Evolutionary conservation across 2,113 vertebrate species (phyloP).

Genomic region (Corythornis cristatus): DNA sequence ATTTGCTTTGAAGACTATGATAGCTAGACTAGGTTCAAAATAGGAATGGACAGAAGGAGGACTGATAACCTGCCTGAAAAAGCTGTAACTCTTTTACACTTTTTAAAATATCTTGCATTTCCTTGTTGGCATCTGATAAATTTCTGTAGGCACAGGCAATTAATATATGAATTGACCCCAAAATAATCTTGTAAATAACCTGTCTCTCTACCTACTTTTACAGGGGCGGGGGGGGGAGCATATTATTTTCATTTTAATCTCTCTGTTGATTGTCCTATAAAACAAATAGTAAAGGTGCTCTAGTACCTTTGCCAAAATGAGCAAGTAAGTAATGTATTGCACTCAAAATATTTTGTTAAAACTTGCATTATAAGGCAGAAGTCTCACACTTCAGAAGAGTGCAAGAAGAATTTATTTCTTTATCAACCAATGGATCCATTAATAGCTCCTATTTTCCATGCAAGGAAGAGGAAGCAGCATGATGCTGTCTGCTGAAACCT

Average conservation of each 20-base stretch:
- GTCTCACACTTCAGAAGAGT: background rate
- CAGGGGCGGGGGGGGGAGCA: no score
- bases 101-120: no score
- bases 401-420: background rate
- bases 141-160: background rate
- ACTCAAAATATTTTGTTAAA: background rate
- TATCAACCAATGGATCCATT: background rate
- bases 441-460: background rate
- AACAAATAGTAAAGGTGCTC: background rate
- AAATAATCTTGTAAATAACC: background rate
- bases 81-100: background rate
- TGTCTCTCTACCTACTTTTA: background rate
- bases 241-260: background rate
- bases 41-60: background rate
- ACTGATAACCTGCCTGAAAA: background rate
- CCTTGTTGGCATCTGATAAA: background rate
- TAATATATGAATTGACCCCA: background rate
- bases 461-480: background rate
- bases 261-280: background rate
- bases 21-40: background rate
- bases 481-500: background rate
- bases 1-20: background rate
- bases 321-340: background rate
- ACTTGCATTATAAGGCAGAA: background rate
- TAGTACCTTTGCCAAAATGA: background rate